Base-by-base conservation (phyloP, 2,113 vertebrate species). In the Campylomormyrus tamandua region DNA sequence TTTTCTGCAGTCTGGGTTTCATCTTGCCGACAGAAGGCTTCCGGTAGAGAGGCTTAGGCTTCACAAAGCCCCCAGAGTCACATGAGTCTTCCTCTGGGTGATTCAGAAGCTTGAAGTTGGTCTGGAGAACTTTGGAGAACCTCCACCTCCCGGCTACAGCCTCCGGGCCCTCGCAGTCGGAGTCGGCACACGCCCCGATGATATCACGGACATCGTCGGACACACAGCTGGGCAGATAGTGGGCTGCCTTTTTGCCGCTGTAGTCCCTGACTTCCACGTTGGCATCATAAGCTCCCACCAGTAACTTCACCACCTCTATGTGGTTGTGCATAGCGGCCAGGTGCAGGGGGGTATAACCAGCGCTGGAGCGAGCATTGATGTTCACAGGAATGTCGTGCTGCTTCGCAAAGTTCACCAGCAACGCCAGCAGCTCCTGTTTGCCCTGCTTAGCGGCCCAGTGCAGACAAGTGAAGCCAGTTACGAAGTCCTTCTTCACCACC, bases 361-460 rank as follows among this genome's bases (percentile, higher is more conserved):
- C 96, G 19, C 97, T 97, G 0, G 97, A 97, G 90, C 97, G 96
- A 42, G 95, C 95, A 2, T 99, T 99, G 50, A 99, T 95, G 92
- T 98, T 97, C 90, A 98, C 93, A 0, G 96, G 95, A 90, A 98
- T 92, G 8, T 90, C 88, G 92, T 97, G 97, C 77, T 96, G 95
- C 91, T 94, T 96, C 21, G 97, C 97, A 1, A 98, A 98, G 92
- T 90, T 94, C 91, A 99, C 96, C 93, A 99, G 95, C 90, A 95
- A 94, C 85, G 97, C 97, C 90, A 99, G 93, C 53, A 99, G 95
- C 94, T 98, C 97, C 45, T 96, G 97, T 86, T 96, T 95, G 89
- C 98, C 98, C 42, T 98, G 98, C 93, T 99, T 99, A 91, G 98
- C 98, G 0, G 98, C 98, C 98, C 98, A 99, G 94, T 99, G 98